Percentiles rank a stretch among this genome's conserved stretches.
Conservation (phyloP, 2,888 invertebrate species). For the Thymelicus lineola region DNA sequence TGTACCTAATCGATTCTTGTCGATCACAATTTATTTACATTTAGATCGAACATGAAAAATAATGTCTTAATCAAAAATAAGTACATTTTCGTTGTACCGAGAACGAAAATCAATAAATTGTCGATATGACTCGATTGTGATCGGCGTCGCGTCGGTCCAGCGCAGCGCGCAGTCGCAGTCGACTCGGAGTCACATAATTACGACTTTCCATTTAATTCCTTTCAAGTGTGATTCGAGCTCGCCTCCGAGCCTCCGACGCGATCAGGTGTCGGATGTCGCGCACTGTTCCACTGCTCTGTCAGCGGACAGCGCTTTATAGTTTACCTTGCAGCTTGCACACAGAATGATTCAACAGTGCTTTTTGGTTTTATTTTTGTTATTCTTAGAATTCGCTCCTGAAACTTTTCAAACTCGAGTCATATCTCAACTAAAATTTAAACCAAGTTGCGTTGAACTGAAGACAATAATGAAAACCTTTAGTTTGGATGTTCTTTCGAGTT, state of each 20-base stretch:
- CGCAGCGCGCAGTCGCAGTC: neutral
- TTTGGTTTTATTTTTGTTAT: too few species aligned
- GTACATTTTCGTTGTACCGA: neutral
- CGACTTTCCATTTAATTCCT: constrained; percentile 36
- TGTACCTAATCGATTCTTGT: neutral
- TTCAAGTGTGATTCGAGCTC: constrained; percentile 35
- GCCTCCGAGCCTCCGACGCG: constrained; percentile 19
- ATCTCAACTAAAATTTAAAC: too few species aligned
- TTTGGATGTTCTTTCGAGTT: too few species aligned
- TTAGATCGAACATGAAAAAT: too few species aligned
- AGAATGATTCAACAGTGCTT: too few species aligned
- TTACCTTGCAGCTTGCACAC: too few species aligned
- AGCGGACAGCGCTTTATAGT: constrained; percentile 2
- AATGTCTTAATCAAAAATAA: neutral
- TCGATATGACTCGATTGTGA: constrained; percentile 6
- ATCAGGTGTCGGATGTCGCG: constrained; percentile 32
- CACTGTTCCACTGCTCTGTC: constrained; percentile 14
- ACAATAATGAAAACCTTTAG: too few species aligned
- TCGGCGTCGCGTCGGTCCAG: neutral
- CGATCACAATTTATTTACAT: neutral
- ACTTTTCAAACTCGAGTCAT: too few species aligned
- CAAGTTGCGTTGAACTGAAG: too few species aligned
- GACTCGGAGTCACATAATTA: constrained; percentile 30
- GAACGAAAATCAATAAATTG: constrained; percentile 1
- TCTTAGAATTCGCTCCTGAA: too few species aligned